phyloP scores from a whole-genome alignment of 2,113 vertebrate genomes.

The Crotophaga sulcirostris region DNA sequence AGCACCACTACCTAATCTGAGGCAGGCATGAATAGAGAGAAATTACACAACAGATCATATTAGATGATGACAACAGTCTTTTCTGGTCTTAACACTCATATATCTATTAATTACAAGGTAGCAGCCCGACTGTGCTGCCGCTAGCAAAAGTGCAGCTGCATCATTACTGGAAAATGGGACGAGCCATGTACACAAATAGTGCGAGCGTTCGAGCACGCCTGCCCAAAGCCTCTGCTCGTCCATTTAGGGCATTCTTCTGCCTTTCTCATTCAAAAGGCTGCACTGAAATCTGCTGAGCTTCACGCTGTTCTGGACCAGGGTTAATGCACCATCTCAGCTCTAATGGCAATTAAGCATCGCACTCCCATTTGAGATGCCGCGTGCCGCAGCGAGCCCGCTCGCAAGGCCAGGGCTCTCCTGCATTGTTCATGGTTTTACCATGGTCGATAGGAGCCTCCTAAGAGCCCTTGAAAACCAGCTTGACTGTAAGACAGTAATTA shows the following conservation, averaged over 20 bases:
- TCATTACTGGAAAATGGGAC: neutral
- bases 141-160: conserved; percentile 5
- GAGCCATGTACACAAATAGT: neutral
- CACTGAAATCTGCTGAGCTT: neutral
- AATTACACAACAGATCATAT: neutral
- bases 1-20: neutral
- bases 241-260: neutral
- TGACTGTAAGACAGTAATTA: neutral
- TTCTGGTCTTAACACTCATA: neutral
- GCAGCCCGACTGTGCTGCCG: neutral
- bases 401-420: neutral
- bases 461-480: neutral
- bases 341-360: neutral
- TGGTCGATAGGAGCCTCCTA: neutral
- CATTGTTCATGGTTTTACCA: neutral
- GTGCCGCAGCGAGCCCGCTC: neutral
- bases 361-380: neutral
- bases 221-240: neutral
- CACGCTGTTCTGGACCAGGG: neutral
- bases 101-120: conserved; percentile 18
- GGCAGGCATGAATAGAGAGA: neutral
- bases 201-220: neutral
- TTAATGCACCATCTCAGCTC: neutral
- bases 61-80: neutral
- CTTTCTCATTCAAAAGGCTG: neutral